Percentiles rank a stretch among this genome's conserved stretches.
These are phyloP conservation scores for Anniella stebbinsi DNA, from an alignment of 2,797 vertebrate species.

Conservation along the genomic window DNA sequence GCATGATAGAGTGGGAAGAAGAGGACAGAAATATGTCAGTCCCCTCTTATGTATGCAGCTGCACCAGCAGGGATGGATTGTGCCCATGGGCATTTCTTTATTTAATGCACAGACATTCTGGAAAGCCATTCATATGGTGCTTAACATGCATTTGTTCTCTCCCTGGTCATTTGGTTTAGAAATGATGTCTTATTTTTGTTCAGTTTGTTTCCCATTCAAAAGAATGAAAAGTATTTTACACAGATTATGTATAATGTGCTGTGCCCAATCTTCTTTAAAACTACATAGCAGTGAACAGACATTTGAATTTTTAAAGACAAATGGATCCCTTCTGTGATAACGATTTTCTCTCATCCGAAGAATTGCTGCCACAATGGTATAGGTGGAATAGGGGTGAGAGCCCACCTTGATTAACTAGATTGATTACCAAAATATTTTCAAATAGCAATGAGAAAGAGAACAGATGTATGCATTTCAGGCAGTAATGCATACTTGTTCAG, in stretches of 20 bases:
- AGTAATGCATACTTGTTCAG: background rate
- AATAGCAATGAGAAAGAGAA: background rate
- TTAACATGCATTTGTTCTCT: background rate
- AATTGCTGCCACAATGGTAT: background rate
- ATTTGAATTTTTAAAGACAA: constrained; percentile 26
- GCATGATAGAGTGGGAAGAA: background rate
- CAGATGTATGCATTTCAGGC: background rate
- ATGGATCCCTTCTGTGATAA: background rate
- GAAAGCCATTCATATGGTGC: background rate
- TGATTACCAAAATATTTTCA: background rate
- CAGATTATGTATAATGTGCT: constrained; percentile 7
- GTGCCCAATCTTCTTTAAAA: constrained; percentile 6
- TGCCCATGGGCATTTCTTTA: background rate
- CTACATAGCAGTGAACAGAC: constrained; percentile 17
- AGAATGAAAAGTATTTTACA: constrained; percentile 17
- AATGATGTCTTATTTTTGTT: constrained; percentile 3
- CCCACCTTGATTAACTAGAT: background rate
- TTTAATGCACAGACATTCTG: background rate
- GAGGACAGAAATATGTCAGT: background rate
- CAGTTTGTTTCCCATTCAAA: background rate
- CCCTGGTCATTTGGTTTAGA: background rate
- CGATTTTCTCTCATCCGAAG: constrained; percentile 15
- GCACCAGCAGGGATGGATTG: background rate
- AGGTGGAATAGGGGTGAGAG: background rate
- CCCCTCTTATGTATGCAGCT: background rate